Evolutionary conservation across 1,140 invertebrate genomes (phyloP).

Genomic region (Monomorium pharaonis): DNA sequence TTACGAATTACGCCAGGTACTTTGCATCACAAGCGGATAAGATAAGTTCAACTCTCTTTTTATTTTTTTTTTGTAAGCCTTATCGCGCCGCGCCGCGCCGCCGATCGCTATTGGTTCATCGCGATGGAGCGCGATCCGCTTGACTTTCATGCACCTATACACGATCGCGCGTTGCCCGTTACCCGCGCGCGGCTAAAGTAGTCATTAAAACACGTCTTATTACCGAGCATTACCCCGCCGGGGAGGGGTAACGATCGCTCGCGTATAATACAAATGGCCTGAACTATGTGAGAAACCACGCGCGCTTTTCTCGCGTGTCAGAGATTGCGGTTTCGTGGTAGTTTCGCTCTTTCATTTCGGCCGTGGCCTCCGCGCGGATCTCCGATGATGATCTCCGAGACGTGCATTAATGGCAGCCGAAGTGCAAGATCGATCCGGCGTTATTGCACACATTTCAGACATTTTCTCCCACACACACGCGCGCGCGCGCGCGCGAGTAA

Average conservation of each 20-base stretch:
- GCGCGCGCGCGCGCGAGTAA: too few relatives aligned
- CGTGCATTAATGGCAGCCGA: constrained; percentile 3
- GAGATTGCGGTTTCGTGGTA: constrained; percentile 49
- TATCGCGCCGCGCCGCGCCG: background rate
- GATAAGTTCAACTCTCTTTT: constrained; percentile 11
- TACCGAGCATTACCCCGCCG: constrained; percentile 58
- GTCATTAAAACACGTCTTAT: constrained; percentile 58
- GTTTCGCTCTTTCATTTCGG: constrained; percentile 23
- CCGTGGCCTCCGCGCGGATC: constrained; percentile 10
- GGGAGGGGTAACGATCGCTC: constrained; percentile 64
- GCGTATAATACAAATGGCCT: constrained; percentile 59
- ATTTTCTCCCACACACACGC: background rate
- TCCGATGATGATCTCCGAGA: background rate
- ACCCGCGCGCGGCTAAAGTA: constrained; percentile 3
- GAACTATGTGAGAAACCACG: constrained; percentile 59
- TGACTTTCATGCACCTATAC: constrained; percentile 6
- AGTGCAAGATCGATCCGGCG: constrained; percentile 5
- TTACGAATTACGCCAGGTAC: constrained; percentile 2
- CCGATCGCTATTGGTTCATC: constrained; percentile 32
- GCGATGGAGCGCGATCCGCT: constrained; percentile 36
- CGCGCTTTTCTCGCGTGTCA: constrained; percentile 62
- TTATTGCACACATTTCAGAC: constrained; percentile 2
- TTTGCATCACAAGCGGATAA: constrained; percentile 13
- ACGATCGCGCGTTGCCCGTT: constrained; percentile 31
- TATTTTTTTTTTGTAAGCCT: background rate